Evolutionary conservation across 37 sponge, comb jelly and placozoan genomes (phyloP).

Genomic region (Ianthella basta): DNA sequence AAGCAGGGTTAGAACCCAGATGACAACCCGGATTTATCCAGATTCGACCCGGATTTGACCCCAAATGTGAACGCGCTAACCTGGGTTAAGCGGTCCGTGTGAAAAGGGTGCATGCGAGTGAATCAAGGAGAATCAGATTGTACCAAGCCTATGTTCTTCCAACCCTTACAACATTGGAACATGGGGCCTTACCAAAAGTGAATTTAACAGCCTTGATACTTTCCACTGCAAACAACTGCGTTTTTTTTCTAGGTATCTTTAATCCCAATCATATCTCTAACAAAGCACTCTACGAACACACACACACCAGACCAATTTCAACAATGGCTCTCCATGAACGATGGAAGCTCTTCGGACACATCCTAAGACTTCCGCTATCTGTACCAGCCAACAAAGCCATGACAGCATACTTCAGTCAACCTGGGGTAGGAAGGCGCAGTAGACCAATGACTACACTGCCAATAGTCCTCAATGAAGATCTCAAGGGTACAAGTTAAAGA

Average conservation of each 20-base stretch:
- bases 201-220: too few relatives aligned
- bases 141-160: too few relatives aligned
- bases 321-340: constrained; percentile 12
- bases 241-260: not conserved
- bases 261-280: not conserved
- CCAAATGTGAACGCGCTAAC: too few relatives aligned
- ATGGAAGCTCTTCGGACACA: constrained; percentile 41
- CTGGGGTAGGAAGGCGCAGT: constrained; percentile 10
- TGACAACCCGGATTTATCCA: too few relatives aligned
- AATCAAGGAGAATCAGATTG: not conserved
- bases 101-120: too few relatives aligned
- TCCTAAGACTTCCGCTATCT: constrained; percentile 32
- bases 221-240: too few relatives aligned
- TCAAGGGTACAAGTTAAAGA: constrained; percentile 26
- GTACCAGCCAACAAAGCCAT: constrained; percentile 37
- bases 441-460: constrained; percentile 31
- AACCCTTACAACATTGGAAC: too few relatives aligned
- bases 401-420: constrained; percentile 33
- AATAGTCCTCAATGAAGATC: constrained; percentile 34
- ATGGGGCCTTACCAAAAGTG: too few relatives aligned
- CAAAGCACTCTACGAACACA: not conserved
- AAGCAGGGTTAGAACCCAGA: too few relatives aligned
- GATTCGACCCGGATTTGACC: too few relatives aligned
- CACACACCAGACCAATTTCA: constrained; percentile 1
- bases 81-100: too few relatives aligned